Percentiles rank a stretch among this genome's conserved stretches.
phyloP scores from a whole-genome alignment of 2,888 invertebrate genomes.

The Congeria kusceri region DNA sequence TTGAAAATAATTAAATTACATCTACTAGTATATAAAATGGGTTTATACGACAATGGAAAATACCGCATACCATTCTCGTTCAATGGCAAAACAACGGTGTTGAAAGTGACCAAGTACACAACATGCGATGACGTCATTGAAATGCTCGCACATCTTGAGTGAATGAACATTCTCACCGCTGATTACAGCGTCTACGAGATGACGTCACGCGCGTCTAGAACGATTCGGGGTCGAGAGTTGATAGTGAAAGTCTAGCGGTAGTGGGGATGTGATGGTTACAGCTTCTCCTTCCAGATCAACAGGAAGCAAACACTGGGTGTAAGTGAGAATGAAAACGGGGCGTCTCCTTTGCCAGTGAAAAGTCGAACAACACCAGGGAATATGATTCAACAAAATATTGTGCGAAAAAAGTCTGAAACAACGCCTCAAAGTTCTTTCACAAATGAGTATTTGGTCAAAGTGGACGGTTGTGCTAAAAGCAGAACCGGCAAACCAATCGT shows the following conservation, averaged over 20 bases:
- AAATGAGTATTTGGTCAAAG: neutral
- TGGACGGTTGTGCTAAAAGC: neutral
- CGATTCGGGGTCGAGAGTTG: conserved; percentile 17
- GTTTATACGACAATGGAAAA: conserved; percentile 19
- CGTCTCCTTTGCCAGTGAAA: no score
- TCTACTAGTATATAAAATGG: conserved; percentile 8
- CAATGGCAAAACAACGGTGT: conserved; percentile 17
- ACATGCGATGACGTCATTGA: conserved; percentile 56
- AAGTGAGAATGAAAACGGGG: neutral
- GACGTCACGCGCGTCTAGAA: conserved; percentile 23
- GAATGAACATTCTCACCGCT: neutral
- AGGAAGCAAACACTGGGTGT: conserved; percentile 1
- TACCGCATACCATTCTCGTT: conserved; percentile 25
- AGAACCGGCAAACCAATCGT: neutral
- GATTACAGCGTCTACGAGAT: conserved; percentile 37
- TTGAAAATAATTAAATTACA: neutral
- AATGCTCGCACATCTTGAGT: conserved; percentile 23
- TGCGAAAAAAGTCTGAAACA: neutral
- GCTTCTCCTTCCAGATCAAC: conserved; percentile 29
- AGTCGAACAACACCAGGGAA: no score
- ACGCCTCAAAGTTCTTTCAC: neutral
- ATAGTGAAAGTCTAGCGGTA: conserved; percentile 39
- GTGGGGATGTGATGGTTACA: conserved; percentile 42
- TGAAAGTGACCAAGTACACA: conserved; percentile 46
- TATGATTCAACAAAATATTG: neutral